Evolutionary conservation across 2,888 invertebrate genomes (phyloP), one percentile per base, ranked within the genome.

Genomic region (Vandiemenella viatica): DNA sequence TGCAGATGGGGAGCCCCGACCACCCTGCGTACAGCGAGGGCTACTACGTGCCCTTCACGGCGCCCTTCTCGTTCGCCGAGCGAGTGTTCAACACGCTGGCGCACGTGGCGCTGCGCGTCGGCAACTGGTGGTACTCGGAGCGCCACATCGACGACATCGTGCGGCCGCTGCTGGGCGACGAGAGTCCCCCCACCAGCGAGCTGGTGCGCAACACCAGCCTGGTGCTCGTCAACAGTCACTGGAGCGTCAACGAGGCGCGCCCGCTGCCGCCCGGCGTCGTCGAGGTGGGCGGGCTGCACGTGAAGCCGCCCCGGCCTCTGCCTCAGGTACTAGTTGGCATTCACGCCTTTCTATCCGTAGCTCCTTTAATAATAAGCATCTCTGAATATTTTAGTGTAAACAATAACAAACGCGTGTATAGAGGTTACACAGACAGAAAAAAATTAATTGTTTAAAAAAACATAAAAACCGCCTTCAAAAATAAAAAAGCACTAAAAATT

Each of bases 271-370:
- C 75, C 0, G 75, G 75, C 54, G 69, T 80, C 0, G 70, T 80
- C 20, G 80, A 72, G 68, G 69, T 79, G 7, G 77, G 77, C 43
- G 80, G 76, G 26, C 61, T 75, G 48, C 76, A 77, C 52, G 66
- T 75, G 41, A 64, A 65, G 46, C 61, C 49, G 37, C 55, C 58
- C 2, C 43, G 21, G 13, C 21, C 42, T 5, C 43, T 50, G 4
- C 50, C 52, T 3, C 38, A 58, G 53, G 58, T 60, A 32, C 2
- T n/a, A n/a, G n/a, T n/a, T n/a, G n/a, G n/a, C n/a, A n/a, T n/a
- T n/a, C n/a, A n/a, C n/a, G n/a, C n/a, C n/a, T n/a, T n/a, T n/a
- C n/a, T n/a, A n/a, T n/a, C n/a, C n/a, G n/a, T n/a, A n/a, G n/a
- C n/a, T n/a, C n/a, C n/a, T n/a, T n/a, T n/a, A n/a, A n/a, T n/a